Percentiles rank a stretch among this genome's conserved stretches.
These are phyloP conservation scores for Nudaria mundana DNA, from an alignment of 2,888 invertebrate genomes.

Conservation along the genomic window DNA sequence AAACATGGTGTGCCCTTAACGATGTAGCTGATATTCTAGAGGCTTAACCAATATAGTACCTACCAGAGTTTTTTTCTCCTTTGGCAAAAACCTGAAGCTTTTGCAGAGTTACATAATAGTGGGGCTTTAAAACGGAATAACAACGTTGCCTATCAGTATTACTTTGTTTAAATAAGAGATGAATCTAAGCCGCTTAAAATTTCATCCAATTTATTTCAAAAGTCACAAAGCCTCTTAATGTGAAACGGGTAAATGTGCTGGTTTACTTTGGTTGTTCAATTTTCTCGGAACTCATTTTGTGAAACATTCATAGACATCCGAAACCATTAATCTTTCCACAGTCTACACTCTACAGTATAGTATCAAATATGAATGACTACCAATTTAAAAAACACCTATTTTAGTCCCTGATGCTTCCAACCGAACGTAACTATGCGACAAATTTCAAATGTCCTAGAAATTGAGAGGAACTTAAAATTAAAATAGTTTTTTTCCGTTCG, in stretches of 20 bases:
- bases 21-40: no score
- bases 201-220: slow-evolving; percentile 3
- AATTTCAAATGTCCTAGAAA: slow-evolving; percentile 11
- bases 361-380: slow-evolving; percentile 22
- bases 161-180: background rate
- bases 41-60: no score
- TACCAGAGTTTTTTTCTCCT: no score
- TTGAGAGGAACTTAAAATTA: slow-evolving; percentile 14
- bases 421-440: no score
- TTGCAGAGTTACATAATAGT: no score
- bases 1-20: no score
- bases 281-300: slow-evolving; percentile 13
- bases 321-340: slow-evolving; percentile 26
- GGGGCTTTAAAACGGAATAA: no score
- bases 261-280: slow-evolving; percentile 10
- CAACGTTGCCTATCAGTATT: no score
- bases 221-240: slow-evolving; percentile 3
- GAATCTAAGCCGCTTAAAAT: slow-evolving; percentile 1
- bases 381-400: slow-evolving; percentile 18
- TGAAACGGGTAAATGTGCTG: slow-evolving; percentile 1
- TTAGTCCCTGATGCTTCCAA: background rate
- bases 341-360: slow-evolving; percentile 18
- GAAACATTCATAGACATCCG: slow-evolving; percentile 20
- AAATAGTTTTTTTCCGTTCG: slow-evolving; percentile 43
- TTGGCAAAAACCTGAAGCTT: no score